These are phyloP conservation scores for Spisula solida DNA, from an alignment of 2,888 invertebrate genomes.

Conservation along the genomic window DNA sequence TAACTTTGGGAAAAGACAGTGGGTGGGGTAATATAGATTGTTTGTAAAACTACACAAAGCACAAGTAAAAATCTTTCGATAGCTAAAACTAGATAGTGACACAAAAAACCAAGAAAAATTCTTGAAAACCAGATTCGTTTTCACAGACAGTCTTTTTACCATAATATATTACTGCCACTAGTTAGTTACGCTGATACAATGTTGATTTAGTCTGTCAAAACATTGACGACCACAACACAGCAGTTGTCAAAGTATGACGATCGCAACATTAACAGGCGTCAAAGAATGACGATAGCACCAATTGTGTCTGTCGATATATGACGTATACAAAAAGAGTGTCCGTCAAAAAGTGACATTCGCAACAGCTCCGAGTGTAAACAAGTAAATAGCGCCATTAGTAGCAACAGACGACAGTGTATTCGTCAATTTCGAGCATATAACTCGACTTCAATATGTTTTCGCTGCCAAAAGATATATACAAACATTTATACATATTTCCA, in stretches of 20 bases:
- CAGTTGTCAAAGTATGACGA: conserved; percentile 3
- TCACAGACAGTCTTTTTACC: too few relatives aligned
- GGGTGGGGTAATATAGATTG: too few relatives aligned
- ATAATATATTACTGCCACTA: too few relatives aligned
- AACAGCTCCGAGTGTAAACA: conserved; percentile 26
- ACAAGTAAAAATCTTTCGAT: too few relatives aligned
- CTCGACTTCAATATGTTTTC: not conserved
- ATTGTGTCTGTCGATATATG: conserved; percentile 25
- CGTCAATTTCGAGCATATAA: not conserved
- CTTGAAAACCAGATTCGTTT: too few relatives aligned
- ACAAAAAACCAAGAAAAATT: too few relatives aligned
- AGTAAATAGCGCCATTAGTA: conserved; percentile 16
- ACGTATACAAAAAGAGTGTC: conserved; percentile 21
- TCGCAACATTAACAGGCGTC: conserved; percentile 26
- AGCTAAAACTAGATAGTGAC: too few relatives aligned
- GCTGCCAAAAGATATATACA: not conserved
- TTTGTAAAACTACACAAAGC: too few relatives aligned
- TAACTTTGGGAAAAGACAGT: too few relatives aligned
- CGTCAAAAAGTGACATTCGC: conserved; percentile 39
- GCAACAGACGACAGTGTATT: conserved; percentile 6
- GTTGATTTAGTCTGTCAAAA: not conserved
- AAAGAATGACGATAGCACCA: conserved; percentile 39
- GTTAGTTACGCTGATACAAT: too few relatives aligned
- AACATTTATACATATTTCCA: not conserved
- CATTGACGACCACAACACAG: not conserved